These are phyloP conservation scores for Nesoenas mayeri DNA, from an alignment of 2,113 vertebrate genomes.

Conservation along the genomic window DNA sequence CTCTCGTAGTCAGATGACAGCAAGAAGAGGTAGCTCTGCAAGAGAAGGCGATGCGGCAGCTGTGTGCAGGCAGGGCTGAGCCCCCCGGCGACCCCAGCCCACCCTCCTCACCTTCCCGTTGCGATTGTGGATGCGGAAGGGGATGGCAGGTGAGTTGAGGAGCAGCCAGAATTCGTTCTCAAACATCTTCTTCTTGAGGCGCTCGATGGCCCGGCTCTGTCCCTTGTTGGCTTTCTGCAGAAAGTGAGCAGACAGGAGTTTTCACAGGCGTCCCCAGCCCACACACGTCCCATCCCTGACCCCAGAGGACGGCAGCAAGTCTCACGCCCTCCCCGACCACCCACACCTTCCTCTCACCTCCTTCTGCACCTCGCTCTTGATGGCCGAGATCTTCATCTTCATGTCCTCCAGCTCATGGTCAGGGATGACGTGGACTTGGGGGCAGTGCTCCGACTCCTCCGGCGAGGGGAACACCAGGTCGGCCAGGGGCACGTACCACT, in stretches of 20 bases:
- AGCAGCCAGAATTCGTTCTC: slow-evolving; percentile 97
- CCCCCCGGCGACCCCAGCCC: neutral
- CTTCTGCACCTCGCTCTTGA: slow-evolving; percentile 97
- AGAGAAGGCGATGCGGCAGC: neutral
- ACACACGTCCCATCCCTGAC: fast-evolving
- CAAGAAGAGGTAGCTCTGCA: slow-evolving; percentile 92
- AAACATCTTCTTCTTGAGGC: slow-evolving; percentile 98
- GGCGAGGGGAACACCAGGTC: slow-evolving; percentile 92
- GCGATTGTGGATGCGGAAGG: slow-evolving; percentile 95
- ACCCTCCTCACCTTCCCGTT: slow-evolving; percentile 88
- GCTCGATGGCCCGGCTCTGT: slow-evolving; percentile 90
- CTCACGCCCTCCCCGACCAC: neutral
- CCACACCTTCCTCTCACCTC: slow-evolving; percentile 78
- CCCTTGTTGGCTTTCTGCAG: slow-evolving; percentile 92
- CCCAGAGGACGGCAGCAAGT: neutral
- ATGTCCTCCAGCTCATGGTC: slow-evolving; percentile 98
- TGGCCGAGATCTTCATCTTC: slow-evolving; percentile 95
- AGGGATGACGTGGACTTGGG: slow-evolving; percentile 89
- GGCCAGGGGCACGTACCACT: slow-evolving; percentile 97
- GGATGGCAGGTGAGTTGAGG: slow-evolving; percentile 92
- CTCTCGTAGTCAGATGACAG: slow-evolving; percentile 95
- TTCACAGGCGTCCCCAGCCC: fast-evolving
- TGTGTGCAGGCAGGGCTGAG: neutral
- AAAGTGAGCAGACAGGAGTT: neutral
- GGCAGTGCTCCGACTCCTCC: slow-evolving; percentile 90